Evolutionary conservation across 2,888 invertebrate species (phyloP).

Genomic region (Tetrapedia diversipes): DNA sequence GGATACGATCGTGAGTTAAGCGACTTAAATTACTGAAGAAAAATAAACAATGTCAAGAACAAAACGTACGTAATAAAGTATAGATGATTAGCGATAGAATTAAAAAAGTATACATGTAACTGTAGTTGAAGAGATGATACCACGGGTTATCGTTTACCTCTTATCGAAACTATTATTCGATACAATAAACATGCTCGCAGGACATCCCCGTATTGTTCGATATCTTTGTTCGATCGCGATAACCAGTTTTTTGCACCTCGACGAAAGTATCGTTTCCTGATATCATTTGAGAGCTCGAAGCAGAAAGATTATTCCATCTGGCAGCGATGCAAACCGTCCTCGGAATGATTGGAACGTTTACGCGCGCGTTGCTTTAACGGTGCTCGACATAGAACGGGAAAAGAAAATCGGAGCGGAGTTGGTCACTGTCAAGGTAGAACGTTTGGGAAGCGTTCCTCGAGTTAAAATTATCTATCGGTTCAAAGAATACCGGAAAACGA

Average conservation of each 20-base stretch:
- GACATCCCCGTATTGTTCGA: background rate
- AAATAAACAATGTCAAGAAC: no score
- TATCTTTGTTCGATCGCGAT: background rate
- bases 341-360: slow-evolving; percentile 10
- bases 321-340: background rate
- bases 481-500: slow-evolving; percentile 3
- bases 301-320: slow-evolving; percentile 21
- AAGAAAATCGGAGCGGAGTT: slow-evolving; percentile 12
- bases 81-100: no score
- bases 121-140: no score
- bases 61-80: no score
- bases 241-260: background rate
- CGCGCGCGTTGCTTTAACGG: slow-evolving; percentile 6
- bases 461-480: slow-evolving; percentile 46
- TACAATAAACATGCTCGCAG: background rate
- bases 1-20: no score
- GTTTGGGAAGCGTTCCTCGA: slow-evolving; percentile 14
- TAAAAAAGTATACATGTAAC: no score
- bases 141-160: background rate
- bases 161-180: background rate
- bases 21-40: no score
- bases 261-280: background rate
- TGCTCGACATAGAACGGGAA: slow-evolving; percentile 1
- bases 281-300: background rate
- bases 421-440: slow-evolving; percentile 57